phyloP scores from a whole-genome alignment of 2,888 invertebrate species.

The Drosophila stalkeri region DNA sequence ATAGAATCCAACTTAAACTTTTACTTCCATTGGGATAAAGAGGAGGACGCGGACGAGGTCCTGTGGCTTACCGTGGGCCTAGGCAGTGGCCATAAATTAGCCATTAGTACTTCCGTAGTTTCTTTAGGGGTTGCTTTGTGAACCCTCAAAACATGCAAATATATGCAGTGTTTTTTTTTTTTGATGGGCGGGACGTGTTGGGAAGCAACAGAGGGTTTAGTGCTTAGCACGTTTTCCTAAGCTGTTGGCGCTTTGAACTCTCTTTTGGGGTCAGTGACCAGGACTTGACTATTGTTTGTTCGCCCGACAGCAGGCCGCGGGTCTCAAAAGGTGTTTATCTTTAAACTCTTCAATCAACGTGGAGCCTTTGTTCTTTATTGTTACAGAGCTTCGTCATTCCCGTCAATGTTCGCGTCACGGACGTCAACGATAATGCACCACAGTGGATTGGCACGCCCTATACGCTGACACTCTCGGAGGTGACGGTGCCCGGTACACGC shows the following conservation, averaged over 20 bases:
- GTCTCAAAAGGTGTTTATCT: constrained; percentile 62
- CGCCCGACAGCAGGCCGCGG: neutral
- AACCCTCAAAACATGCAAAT: constrained; percentile 67
- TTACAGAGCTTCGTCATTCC: constrained; percentile 84
- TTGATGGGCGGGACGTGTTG: constrained; percentile 7
- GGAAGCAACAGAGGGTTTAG: constrained; percentile 9
- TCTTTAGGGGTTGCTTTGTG: constrained; percentile 46
- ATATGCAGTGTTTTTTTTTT: constrained; percentile 58
- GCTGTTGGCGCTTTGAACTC: constrained; percentile 74
- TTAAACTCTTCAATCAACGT: constrained; percentile 38
- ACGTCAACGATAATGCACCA: constrained; percentile 96
- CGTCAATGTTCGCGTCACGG: constrained; percentile 90
- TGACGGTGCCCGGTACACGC: constrained; percentile 89
- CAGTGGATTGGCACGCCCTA: constrained; percentile 93
- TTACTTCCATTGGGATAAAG: constrained; percentile 31
- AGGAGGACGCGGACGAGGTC: constrained; percentile 31
- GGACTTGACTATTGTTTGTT: constrained; percentile 37
- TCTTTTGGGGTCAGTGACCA: constrained; percentile 74
- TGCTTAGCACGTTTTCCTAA: constrained; percentile 10
- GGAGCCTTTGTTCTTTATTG: constrained; percentile 16
- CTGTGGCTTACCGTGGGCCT: constrained; percentile 58
- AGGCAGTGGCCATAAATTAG: constrained; percentile 82
- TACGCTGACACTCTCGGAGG: constrained; percentile 93
- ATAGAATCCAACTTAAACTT: constrained; percentile 47
- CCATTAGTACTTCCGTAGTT: constrained; percentile 76